Evolutionary conservation across 2,797 vertebrate genomes (phyloP).

Genomic region (Gymnothorax reevesii): DNA sequence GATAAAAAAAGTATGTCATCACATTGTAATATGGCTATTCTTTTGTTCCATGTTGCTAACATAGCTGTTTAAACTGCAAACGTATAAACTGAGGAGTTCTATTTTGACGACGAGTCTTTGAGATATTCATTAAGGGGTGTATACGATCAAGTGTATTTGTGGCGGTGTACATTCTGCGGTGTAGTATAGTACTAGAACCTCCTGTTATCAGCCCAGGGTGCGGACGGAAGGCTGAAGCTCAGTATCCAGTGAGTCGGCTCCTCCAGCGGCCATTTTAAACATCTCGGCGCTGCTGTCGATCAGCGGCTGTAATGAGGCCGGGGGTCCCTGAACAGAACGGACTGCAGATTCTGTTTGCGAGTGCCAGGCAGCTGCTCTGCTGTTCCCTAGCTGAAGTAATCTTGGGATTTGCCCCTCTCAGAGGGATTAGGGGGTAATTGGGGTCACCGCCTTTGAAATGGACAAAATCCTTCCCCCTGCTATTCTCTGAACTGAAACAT

Average conservation of each 20-base stretch:
- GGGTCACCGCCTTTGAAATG: background rate
- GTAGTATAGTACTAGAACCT: background rate
- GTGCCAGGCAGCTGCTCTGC: background rate
- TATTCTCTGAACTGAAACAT: background rate
- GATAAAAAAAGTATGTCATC: no score
- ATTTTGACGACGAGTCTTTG: background rate
- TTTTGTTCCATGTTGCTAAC: background rate
- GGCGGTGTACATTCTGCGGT: background rate
- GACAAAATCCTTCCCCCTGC: background rate
- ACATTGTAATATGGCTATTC: background rate
- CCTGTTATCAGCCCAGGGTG: background rate
- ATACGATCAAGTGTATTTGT: background rate
- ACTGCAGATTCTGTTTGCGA: slow-evolving; percentile 9
- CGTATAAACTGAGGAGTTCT: background rate
- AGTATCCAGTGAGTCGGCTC: background rate
- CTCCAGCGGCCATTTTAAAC: background rate
- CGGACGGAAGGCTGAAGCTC: background rate
- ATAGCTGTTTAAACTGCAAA: background rate
- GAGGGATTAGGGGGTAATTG: background rate
- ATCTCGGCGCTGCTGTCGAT: background rate
- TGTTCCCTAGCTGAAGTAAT: background rate
- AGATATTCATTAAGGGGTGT: background rate
- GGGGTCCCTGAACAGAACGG: background rate
- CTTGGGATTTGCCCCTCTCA: background rate
- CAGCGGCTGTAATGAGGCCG: slow-evolving; percentile 1